Percentiles rank a stretch among this genome's conserved stretches.
phyloP scores from a whole-genome alignment of 2,888 invertebrate species.

The Tipula confusa region DNA sequence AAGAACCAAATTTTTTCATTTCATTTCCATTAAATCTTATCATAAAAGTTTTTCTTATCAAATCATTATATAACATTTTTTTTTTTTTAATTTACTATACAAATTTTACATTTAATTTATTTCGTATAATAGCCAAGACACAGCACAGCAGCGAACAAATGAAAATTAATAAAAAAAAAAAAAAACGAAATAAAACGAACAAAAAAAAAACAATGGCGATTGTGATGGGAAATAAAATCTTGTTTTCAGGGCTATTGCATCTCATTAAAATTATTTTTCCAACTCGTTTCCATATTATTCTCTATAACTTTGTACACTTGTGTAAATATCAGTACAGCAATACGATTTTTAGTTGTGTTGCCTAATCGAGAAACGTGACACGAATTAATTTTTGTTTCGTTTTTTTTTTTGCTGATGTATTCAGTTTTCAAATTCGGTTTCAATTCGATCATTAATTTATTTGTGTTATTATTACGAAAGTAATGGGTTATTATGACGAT shows the following conservation, averaged over 20 bases:
- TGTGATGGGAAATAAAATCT: not conserved
- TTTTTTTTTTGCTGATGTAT: not conserved
- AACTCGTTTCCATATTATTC: not conserved
- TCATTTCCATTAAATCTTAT: not conserved
- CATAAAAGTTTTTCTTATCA: slow-evolving; percentile 13
- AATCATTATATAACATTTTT: not conserved
- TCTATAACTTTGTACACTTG: too few relatives aligned
- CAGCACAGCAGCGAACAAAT: not conserved
- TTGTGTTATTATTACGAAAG: not conserved
- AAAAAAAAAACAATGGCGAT: not conserved
- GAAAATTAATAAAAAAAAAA: too few relatives aligned
- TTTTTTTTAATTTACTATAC: not conserved
- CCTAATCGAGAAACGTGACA: slow-evolving; percentile 8
- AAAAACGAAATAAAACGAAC: too few relatives aligned
- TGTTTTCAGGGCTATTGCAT: not conserved
- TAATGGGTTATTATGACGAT: not conserved
- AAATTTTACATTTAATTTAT: slow-evolving; percentile 12
- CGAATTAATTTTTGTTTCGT: not conserved
- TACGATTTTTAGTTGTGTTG: not conserved
- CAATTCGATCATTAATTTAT: not conserved
- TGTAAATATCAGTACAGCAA: not conserved
- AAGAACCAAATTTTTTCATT: not conserved
- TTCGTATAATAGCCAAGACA: not conserved
- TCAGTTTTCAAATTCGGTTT: not conserved
- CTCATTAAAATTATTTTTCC: not conserved